Evolutionary conservation across 2,888 invertebrate species (phyloP), one percentile per base, ranked within the genome.

Genomic region (Nephrotoma guestfalica): DNA sequence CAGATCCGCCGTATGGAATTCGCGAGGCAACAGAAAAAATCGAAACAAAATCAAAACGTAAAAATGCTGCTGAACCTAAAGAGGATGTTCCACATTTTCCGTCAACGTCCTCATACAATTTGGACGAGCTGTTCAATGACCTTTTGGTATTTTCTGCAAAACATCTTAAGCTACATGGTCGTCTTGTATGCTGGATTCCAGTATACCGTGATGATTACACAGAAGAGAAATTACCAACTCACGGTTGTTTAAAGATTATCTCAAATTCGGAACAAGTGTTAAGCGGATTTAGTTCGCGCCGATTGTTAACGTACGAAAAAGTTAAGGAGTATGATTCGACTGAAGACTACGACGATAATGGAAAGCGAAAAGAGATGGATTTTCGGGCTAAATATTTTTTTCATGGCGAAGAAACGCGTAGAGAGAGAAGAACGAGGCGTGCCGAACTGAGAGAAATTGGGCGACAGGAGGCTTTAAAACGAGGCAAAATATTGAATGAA

Each of bases 1-100:
- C 99, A 43, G 99, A 99, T 92, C 99, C 99, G 40, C 99, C 99
- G 0, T 99, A 99, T 92, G 99, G 99, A 43, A 97, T 99, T 41
- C 93, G 99, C 88, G 99, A 99, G 92, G 94, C 98, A 0, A 96
- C 97, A 0, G 97, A 97, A 91, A 95, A 95, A 90, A 94, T 95
- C 85, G 93, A 93, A 86, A 89, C 89, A 1, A 88, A 90, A 90
- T 6, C 90, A 89, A 57, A 93, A 93, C 88, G 92, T 93, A 71
- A 86, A 41, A 57, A 57, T 40, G 93, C 94, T 89, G 94, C 93
- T 88, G 93, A 92, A 2, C 93, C 96, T 11, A 93, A 93, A 6
- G 94, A 94, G 41, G 93, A 94, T 88, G 92, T 93, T 9, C 94
- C 94, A 51, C 97, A 97, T 90, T 94, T 96, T 89, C 97, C 97